A percentile compares a stretch with the other conserved stretches of the same genome.
phyloP scores from a whole-genome alignment of 2,797 vertebrate species.

The Lagorchestes hirsutus region DNA sequence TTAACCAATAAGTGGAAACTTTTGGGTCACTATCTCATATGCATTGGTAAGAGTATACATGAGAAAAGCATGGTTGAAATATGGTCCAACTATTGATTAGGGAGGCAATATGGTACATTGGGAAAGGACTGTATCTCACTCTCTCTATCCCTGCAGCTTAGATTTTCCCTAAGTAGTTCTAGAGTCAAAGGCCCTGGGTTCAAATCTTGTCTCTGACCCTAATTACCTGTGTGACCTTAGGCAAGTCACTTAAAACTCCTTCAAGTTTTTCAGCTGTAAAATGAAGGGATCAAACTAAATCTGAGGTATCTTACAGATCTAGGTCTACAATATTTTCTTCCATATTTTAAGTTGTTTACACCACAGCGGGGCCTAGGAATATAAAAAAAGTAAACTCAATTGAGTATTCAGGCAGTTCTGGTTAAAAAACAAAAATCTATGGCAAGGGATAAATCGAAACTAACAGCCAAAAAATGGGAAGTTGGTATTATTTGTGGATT shows the following conservation, averaged over 20 bases:
- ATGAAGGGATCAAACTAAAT: background rate
- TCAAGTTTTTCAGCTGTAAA: background rate
- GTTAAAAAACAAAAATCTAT: background rate
- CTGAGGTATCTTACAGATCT: background rate
- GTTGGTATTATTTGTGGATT: background rate
- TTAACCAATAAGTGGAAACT: background rate
- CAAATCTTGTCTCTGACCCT: background rate
- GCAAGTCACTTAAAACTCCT: background rate
- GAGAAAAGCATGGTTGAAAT: slow-evolving; percentile 10
- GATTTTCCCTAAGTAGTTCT: background rate
- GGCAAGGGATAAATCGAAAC: background rate
- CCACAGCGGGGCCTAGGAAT: background rate
- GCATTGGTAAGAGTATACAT: background rate
- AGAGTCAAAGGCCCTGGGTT: background rate
- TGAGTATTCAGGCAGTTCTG: background rate
- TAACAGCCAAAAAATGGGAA: background rate
- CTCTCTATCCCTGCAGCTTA: background rate
- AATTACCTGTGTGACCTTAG: background rate
- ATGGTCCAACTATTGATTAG: background rate
- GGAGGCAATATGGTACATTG: background rate
- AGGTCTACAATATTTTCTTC: background rate
- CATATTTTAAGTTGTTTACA: background rate
- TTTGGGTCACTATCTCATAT: slow-evolving; percentile 18
- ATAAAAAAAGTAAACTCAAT: background rate
- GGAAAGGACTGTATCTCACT: background rate